Percentiles rank a stretch among this genome's conserved stretches.
phyloP scores from a whole-genome alignment of 2,113 vertebrate species.

The Ceratotherium simum region DNA sequence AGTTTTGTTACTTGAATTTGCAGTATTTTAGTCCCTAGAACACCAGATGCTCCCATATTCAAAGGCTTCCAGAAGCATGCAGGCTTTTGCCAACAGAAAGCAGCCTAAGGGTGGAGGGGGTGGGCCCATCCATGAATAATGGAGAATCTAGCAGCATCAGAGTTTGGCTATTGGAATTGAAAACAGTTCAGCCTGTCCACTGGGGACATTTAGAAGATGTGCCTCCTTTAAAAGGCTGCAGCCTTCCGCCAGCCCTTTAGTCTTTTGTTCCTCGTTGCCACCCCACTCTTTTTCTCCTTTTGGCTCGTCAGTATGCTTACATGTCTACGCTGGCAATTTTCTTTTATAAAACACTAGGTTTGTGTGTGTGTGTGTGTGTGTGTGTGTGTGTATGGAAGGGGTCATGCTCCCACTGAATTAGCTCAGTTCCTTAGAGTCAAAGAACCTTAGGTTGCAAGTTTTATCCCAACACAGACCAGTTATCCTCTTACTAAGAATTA shows the following conservation, averaged over 20 bases:
- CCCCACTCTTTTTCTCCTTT: background rate
- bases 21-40: background rate
- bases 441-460: background rate
- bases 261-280: background rate
- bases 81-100: constrained; percentile 38
- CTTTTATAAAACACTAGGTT: background rate
- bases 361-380: background rate
- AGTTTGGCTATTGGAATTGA: background rate
- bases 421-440: background rate
- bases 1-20: constrained; percentile 11
- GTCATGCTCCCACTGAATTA: background rate
- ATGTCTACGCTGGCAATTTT: background rate
- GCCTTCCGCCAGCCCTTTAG: background rate
- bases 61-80: constrained; percentile 8
- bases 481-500: background rate
- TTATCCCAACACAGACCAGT: background rate
- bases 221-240: background rate
- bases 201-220: background rate
- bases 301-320: background rate
- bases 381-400: too few relatives aligned
- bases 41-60: constrained; percentile 3
- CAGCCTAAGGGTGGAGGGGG: background rate
- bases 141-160: background rate
- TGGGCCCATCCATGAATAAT: background rate
- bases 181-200: background rate